These are phyloP conservation scores for Felis chaus DNA, from an alignment of 2,113 vertebrate genomes.

Conservation along the genomic window DNA sequence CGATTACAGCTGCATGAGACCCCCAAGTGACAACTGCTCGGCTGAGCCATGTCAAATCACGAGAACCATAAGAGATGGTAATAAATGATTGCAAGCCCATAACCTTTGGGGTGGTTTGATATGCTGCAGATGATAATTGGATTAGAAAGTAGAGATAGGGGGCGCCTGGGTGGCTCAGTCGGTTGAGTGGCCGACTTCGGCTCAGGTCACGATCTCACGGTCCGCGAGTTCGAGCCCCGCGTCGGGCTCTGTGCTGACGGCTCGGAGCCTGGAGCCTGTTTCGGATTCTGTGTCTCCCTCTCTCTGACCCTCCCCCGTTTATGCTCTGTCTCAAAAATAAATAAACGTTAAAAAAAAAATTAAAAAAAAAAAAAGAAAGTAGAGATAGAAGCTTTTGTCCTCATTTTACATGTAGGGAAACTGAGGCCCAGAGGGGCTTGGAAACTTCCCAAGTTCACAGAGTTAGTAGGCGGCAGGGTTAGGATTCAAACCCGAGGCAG, in stretches of 20 bases:
- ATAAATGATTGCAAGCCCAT: background rate
- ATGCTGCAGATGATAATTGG: background rate
- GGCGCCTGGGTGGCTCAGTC: too few species aligned
- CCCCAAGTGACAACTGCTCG: background rate
- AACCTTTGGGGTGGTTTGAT: background rate
- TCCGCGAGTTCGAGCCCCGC: too few species aligned
- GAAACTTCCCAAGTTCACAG: background rate
- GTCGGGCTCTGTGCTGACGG: too few species aligned
- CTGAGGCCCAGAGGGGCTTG: too few species aligned
- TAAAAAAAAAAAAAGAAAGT: background rate
- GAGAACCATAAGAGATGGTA: background rate
- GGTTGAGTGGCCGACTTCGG: too few species aligned
- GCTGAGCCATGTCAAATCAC: background rate
- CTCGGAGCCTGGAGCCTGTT: too few species aligned
- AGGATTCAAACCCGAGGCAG: background rate
- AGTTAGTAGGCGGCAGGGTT: background rate
- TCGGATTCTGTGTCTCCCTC: too few species aligned
- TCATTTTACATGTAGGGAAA: background rate
- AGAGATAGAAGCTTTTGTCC: background rate
- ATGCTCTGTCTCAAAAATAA: too few species aligned
- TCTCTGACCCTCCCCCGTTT: too few species aligned
- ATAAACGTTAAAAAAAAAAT: too few species aligned
- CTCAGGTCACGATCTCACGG: too few species aligned
- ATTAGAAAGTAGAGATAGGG: background rate
- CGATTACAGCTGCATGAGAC: background rate